A percentile compares a stretch with the other conserved stretches of the same genome.
These are phyloP conservation scores for Odontamblyopus lacepedii DNA, from an alignment of 2,797 vertebrate species.

Conservation along the genomic window DNA sequence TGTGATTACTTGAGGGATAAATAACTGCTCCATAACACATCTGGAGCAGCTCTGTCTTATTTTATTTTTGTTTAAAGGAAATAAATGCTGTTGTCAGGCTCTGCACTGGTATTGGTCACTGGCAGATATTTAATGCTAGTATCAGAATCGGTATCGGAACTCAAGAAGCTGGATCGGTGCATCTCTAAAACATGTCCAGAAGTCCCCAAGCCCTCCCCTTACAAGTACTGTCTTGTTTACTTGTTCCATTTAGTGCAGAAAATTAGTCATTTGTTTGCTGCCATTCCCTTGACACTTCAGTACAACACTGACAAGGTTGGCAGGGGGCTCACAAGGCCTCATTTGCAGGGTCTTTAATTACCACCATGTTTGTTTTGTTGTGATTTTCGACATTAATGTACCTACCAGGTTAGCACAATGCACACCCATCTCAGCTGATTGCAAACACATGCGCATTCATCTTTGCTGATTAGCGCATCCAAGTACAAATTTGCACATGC, in stretches of 20 bases:
- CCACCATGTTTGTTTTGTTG: slow-evolving; percentile 45
- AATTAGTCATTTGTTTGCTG: slow-evolving; percentile 19
- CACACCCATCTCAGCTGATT: slow-evolving; percentile 22
- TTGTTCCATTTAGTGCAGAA: no score
- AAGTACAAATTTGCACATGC: neutral
- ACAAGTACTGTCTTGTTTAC: no score
- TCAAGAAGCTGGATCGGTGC: no score
- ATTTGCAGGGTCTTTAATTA: slow-evolving; percentile 55
- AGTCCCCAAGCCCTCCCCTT: neutral
- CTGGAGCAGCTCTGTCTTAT: no score
- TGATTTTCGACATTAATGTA: slow-evolving; percentile 46
- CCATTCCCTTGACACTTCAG: slow-evolving; percentile 3
- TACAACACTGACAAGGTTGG: slow-evolving; percentile 34
- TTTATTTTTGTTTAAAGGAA: no score
- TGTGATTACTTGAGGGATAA: no score
- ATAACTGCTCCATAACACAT: no score
- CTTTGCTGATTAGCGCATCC: slow-evolving; percentile 4
- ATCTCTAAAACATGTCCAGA: neutral
- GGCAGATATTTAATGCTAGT: no score
- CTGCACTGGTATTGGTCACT: no score
- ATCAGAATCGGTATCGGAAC: no score
- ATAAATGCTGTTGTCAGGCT: no score
- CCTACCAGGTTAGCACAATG: slow-evolving; percentile 22
- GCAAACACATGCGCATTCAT: slow-evolving; percentile 9
- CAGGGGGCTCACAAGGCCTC: slow-evolving; percentile 39